Conservation (phyloP, 2,113 vertebrate genomes). For the Eupsittula cactorum region DNA sequence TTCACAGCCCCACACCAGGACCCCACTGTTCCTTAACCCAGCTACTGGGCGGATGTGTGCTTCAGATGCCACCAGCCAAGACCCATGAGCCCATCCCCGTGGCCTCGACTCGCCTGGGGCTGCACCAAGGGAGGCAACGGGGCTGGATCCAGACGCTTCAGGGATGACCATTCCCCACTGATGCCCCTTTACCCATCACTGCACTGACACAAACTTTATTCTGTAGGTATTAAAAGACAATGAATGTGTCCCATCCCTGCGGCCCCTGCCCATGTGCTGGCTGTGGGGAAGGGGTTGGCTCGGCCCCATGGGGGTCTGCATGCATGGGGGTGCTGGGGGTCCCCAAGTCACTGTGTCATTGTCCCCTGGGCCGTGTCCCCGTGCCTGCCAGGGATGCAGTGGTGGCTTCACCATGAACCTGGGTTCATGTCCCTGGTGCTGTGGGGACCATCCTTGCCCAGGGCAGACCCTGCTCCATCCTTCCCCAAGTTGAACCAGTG, state of each 20-base stretch:
- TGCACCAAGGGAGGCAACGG: fast-evolving
- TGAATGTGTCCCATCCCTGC: not conserved
- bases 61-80: not conserved
- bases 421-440: fast-evolving
- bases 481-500: fast-evolving
- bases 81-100: fast-evolving
- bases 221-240: conserved; percentile 68
- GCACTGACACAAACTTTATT: conserved; percentile 80
- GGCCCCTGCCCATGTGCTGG: fast-evolving
- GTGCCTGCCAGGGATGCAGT: fast-evolving
- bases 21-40: fast-evolving
- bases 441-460: fast-evolving
- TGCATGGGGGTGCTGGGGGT: not conserved
- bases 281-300: not conserved
- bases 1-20: fast-evolving
- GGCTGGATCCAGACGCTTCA: not conserved
- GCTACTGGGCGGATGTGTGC: fast-evolving
- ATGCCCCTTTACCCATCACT: not conserved
- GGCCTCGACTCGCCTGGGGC: fast-evolving
- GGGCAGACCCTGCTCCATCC: not conserved
- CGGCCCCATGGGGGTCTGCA: not conserved
- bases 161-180: not conserved
- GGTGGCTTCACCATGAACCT: not conserved
- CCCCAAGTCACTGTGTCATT: fast-evolving
- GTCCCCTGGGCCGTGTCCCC: not conserved